These are phyloP conservation scores for Naso thynnoides DNA, from an alignment of 2,797 vertebrate genomes.

Conservation along the genomic window DNA sequence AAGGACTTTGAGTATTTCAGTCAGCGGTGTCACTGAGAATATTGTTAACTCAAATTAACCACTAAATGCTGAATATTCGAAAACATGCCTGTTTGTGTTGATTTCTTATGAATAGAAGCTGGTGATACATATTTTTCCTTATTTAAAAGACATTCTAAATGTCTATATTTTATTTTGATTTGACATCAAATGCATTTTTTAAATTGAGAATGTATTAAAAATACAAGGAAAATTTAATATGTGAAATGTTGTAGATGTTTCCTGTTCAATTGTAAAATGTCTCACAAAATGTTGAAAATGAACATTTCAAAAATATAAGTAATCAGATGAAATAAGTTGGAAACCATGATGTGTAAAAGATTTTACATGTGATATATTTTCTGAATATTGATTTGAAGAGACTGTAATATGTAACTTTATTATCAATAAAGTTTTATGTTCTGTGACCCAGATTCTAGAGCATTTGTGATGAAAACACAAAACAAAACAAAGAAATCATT, in stretches of 20 bases:
- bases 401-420: neutral
- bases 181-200: constrained; percentile 5
- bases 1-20: constrained; percentile 26
- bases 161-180: neutral
- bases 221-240: neutral
- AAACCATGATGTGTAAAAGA: neutral
- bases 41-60: rapidly evolving
- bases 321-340: neutral
- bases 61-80: neutral
- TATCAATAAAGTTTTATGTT: neutral
- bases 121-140: rapidly evolving
- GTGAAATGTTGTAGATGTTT: neutral
- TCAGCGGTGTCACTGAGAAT: constrained; percentile 7
- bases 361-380: neutral
- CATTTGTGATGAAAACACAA: no score
- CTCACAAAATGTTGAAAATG: neutral
- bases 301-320: neutral
- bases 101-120: neutral
- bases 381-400: neutral
- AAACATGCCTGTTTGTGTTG: neutral
- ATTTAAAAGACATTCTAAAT: constrained; percentile 9
- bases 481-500: no score
- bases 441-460: no score
- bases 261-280: neutral
- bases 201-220: constrained; percentile 17